Evolutionary conservation across 1,140 invertebrate genomes (phyloP).

Genomic region (Cotesia glomerata): DNA sequence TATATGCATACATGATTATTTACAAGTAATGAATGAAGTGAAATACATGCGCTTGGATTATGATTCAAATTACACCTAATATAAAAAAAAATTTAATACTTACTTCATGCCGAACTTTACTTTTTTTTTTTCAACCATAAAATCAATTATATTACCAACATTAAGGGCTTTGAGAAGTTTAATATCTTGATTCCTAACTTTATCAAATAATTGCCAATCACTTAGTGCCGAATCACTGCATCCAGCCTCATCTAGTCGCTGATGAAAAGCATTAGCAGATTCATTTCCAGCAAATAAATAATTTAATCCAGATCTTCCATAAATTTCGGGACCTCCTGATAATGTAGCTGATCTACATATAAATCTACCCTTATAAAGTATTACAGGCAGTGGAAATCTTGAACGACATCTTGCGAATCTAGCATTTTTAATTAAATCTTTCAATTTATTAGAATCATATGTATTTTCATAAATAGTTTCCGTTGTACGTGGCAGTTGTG

Average conservation of each 20-base stretch:
- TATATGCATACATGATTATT: not conserved
- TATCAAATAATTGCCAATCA: conserved; percentile 70
- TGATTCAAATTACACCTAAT: conserved; percentile 13
- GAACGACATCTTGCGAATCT: conserved; percentile 74
- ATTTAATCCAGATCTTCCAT: conserved; percentile 70
- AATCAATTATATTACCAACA: conserved; percentile 80
- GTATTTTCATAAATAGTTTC: conserved; percentile 70
- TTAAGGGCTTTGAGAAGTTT: conserved; percentile 75
- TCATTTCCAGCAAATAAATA: conserved; percentile 62
- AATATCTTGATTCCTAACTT: conserved; percentile 76
- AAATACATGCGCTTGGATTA: not conserved
- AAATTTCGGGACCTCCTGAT: conserved; percentile 78
- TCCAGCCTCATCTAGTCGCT: conserved; percentile 44
- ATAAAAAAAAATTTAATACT: conserved; percentile 53
- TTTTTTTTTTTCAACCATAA: conserved; percentile 91
- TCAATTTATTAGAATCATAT: conserved; percentile 67
- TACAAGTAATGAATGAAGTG: no score
- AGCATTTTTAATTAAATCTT: conserved; percentile 70
- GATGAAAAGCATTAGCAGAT: conserved; percentile 34
- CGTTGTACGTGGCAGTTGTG: conserved; percentile 55
- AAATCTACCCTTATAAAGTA: conserved; percentile 78
- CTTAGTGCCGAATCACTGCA: conserved; percentile 48
- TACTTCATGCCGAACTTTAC: conserved; percentile 85
- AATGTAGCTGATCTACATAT: conserved; percentile 75
- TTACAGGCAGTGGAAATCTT: conserved; percentile 81